Percentiles rank a stretch among this genome's conserved stretches.
phyloP scores from a whole-genome alignment of 2,113 vertebrate species.

The Nycticryphes semicollaris region DNA sequence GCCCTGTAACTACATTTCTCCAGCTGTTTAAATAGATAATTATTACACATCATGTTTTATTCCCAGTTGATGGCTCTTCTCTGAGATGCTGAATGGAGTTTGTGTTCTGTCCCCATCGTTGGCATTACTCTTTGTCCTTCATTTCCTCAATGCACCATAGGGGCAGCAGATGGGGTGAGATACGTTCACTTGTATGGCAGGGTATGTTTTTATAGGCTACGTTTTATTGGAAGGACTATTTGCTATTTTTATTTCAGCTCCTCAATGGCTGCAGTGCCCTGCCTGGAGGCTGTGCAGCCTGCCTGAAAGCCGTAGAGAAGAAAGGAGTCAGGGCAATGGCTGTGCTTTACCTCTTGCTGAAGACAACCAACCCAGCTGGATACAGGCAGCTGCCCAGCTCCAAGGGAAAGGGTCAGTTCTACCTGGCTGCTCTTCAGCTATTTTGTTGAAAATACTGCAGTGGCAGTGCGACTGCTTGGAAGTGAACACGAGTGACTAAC shows the following conservation, averaged over 20 bases:
- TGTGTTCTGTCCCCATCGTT: not conserved
- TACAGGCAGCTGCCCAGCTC: conserved; percentile 65
- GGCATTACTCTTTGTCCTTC: not conserved
- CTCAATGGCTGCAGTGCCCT: not conserved
- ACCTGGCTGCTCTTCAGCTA: not conserved
- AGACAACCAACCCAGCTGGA: not conserved
- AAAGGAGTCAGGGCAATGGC: conserved; percentile 39
- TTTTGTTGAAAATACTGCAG: not conserved
- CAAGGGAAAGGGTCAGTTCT: conserved; percentile 43
- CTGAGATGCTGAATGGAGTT: not conserved
- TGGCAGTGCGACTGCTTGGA: not conserved
- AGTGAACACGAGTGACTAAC: not conserved
- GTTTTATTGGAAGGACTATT: not conserved
- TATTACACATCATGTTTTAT: not conserved
- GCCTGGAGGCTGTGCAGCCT: conserved; percentile 11
- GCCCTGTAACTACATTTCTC: not conserved
- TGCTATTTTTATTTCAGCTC: conserved; percentile 41
- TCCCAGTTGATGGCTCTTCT: not conserved
- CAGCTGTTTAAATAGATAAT: not conserved
- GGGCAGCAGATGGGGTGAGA: not conserved
- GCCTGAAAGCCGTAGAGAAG: conserved; percentile 13
- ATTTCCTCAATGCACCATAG: not conserved
- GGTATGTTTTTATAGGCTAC: not conserved
- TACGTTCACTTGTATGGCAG: not conserved
- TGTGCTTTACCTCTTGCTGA: conserved; percentile 56